Base-by-base conservation (phyloP, 2,888 invertebrate species). In the Amphiduros pacificus region DNA sequence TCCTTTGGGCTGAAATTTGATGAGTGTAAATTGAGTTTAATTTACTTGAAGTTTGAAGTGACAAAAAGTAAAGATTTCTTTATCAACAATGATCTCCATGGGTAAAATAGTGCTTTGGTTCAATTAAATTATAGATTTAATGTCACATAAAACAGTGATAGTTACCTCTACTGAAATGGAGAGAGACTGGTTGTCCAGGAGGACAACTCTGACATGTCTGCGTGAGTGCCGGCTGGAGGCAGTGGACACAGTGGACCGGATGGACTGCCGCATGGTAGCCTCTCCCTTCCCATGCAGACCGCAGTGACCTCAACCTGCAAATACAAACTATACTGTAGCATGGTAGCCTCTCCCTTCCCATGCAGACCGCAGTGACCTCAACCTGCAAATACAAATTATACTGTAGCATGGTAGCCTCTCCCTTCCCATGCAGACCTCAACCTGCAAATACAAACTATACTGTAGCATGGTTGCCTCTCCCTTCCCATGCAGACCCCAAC, bases 1-100 rank as follows among this genome's bases (percentile, higher is more conserved):
- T 73, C 91, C 89, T 85, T 92, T 93, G 41, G 53, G 40, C 59
- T 59, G 59, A 36, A 53, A 53, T 1, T 9, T 28, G 14, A 53
- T 48, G 22, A n/a, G n/a, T n/a, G 17, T n/a, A n/a, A n/a, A n/a
- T n/a, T n/a, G 9, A 36, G 17, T 36, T 36, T 36, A 36, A 17
- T 36, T 36, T 36, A 36, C 9, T 36, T 44, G 9, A 36, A 36
- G 36, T 36, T 11, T 36, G 36, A 36, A 36, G 11, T 36, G 9
- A 36, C 36, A 11, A 9, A 11, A 36, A 36, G 17, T 9, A 36
- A 9, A 36, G 17, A 11, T 44, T 44, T 20, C 44, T 11, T 5
- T 44, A 11, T 11, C 44, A 44, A 9, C 5, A 5, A 6, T 17
- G n/a, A 36, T 36, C 17, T 36, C 17, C 36, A 36, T 9, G 36